Evolutionary conservation across 2,888 invertebrate species (phyloP), one percentile per base, ranked within the genome.

Genomic region (Idaea biselata): DNA sequence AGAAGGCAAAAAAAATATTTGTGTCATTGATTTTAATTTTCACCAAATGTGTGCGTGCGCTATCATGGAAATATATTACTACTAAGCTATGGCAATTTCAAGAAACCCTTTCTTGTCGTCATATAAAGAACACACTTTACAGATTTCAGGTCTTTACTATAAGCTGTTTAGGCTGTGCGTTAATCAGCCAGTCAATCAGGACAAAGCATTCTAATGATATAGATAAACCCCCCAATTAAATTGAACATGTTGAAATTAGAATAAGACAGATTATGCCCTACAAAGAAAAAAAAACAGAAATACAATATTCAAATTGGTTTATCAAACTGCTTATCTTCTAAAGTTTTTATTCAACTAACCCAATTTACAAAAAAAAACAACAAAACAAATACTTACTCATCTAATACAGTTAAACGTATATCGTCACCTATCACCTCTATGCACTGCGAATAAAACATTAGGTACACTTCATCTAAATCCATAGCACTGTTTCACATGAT

Each of bases 401-500:
- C 44, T 44, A 44, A 44, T 14, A 44, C 11, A 3, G 44, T 44
- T 44, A 44, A 44, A 44, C 44, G 11, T 44, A 33, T 33, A 14
- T 44, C 44, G 44, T 44, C 44, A 44, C 44, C 44, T 44, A 44
- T 44, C 44, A 44, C n/a, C 33, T 33, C 14, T 11, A 44, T 44
- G 14, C 44, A 44, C 44, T 44, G 44, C 44, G 44, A 3, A 44
- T 44, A 44, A 44, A 8, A 11, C 44, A 44, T 59, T 58, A n/a
- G n/a, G n/a, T n/a, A 55, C 62, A 67, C 62, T 62, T 58, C 58
- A 66, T 64, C 67, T 62, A 58, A 62, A 63, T 57, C 33, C 58
- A 61, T 63, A 60, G 63, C 67, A 71, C 70, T 64, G 61, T 66
- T 61, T 64, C 63, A 64, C 65, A 69, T 67, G 59, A 62, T 64